phyloP scores from a whole-genome alignment of 1,140 invertebrate genomes.

The Eupristina koningsbergeri region DNA sequence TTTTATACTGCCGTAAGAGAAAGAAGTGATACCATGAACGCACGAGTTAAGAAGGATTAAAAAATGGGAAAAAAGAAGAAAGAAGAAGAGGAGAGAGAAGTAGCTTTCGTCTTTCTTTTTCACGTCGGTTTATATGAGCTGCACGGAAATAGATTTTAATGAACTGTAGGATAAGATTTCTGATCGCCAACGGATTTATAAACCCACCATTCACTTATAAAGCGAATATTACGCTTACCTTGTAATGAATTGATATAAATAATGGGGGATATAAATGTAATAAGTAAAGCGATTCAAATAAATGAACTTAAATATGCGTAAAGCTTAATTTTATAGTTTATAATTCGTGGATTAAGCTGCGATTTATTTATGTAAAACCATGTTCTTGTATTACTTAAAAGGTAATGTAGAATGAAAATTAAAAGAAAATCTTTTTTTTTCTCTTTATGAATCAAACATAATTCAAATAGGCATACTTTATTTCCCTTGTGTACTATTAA shows the following conservation, averaged over 20 bases:
- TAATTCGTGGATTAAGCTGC: too few species aligned
- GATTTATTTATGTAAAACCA: too few species aligned
- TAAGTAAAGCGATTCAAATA: too few species aligned
- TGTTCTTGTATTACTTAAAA: too few species aligned
- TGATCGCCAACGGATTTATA: constrained; percentile 1
- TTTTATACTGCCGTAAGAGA: background rate
- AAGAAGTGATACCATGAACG: constrained; percentile 17
- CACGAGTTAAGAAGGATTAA: background rate
- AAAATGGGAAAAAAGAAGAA: background rate
- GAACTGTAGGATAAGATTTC: background rate
- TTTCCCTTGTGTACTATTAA: background rate
- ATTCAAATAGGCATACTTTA: background rate
- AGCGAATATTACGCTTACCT: background rate
- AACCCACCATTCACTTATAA: background rate
- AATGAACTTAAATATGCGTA: too few species aligned
- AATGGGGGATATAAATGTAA: too few species aligned
- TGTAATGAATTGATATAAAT: background rate
- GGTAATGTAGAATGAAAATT: background rate
- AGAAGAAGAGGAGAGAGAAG: background rate
- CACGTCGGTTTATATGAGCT: background rate
- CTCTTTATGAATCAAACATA: background rate
- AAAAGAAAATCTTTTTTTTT: background rate
- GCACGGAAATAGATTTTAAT: constrained; percentile 20
- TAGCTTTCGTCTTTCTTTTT: background rate
- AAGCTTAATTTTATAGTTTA: too few species aligned